Evolutionary conservation across 2,797 vertebrate species (phyloP).

Genomic region (Chrysocyon brachyurus): DNA sequence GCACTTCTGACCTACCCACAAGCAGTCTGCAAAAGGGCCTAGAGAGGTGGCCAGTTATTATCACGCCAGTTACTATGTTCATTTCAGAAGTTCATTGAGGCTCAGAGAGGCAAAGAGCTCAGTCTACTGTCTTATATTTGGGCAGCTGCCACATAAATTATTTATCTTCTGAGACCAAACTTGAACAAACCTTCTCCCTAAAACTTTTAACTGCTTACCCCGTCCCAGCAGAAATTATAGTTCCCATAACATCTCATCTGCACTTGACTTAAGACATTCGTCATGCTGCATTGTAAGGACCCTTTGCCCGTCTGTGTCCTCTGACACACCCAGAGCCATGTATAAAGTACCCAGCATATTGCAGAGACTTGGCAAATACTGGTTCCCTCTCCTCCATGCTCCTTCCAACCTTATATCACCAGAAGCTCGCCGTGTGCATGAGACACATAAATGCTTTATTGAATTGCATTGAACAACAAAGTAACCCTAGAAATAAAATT

Average conservation of each 20-base stretch:
- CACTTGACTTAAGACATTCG: not conserved
- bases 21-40: not conserved
- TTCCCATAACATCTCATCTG: not conserved
- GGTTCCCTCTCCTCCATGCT: not conserved
- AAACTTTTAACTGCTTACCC: not conserved
- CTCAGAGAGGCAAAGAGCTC: not conserved
- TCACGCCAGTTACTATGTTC: not conserved
- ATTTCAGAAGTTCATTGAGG: not conserved
- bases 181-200: not conserved
- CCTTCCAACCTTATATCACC: not conserved
- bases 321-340: not conserved
- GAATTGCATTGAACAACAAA: not conserved
- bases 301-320: not conserved
- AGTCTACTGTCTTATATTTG: not conserved
- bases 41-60: not conserved
- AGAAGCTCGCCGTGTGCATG: not conserved
- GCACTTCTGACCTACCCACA: not conserved
- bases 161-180: not conserved
- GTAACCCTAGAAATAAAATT: not conserved
- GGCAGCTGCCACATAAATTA: not conserved
- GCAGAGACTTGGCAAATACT: not conserved
- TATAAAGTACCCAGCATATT: not conserved
- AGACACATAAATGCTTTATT: not conserved
- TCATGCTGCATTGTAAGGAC: fast-evolving
- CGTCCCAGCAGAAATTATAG: not conserved